A percentile compares a stretch with the other conserved stretches of the same genome.
These are phyloP conservation scores for Vulpes lagopus DNA, from an alignment of 2,113 vertebrate species.

Conservation along the genomic window DNA sequence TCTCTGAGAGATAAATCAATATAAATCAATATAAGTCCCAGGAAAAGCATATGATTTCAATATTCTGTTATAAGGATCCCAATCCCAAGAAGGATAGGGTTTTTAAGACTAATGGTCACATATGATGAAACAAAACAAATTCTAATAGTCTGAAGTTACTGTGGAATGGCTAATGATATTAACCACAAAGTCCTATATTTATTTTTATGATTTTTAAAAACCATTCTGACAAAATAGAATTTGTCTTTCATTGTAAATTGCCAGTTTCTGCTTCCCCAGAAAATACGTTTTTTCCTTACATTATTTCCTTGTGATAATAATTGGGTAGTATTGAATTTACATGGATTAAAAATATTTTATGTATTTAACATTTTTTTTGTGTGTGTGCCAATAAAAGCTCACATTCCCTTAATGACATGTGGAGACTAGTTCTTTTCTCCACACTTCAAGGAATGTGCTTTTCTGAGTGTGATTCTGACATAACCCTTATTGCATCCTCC, in stretches of 20 bases:
- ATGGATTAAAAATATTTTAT: slow-evolving; percentile 27
- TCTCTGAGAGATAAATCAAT: neutral
- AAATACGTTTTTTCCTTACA: neutral
- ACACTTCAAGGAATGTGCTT: neutral
- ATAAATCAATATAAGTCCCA: neutral
- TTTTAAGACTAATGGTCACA: neutral
- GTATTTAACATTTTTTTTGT: neutral
- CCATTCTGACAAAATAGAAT: neutral
- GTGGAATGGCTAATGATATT: neutral
- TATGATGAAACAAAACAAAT: neutral
- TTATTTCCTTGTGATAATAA: neutral
- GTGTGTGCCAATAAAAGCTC: neutral
- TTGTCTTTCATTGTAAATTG: slow-evolving; percentile 20
- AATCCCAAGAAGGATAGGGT: neutral
- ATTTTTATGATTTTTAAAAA: slow-evolving; percentile 2
- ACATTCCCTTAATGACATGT: neutral
- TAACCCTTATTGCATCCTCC: neutral
- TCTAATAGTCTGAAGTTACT: neutral
- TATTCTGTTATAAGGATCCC: neutral
- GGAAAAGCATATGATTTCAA: slow-evolving; percentile 6
- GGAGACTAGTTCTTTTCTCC: neutral
- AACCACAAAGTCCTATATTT: neutral
- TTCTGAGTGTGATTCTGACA: neutral
- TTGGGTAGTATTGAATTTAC: neutral
- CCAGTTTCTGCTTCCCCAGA: neutral